Percentiles rank a stretch among this genome's conserved stretches.
Evolutionary conservation across 1,140 invertebrate genomes (phyloP).

Genomic region (Lasaia peninsularis): DNA sequence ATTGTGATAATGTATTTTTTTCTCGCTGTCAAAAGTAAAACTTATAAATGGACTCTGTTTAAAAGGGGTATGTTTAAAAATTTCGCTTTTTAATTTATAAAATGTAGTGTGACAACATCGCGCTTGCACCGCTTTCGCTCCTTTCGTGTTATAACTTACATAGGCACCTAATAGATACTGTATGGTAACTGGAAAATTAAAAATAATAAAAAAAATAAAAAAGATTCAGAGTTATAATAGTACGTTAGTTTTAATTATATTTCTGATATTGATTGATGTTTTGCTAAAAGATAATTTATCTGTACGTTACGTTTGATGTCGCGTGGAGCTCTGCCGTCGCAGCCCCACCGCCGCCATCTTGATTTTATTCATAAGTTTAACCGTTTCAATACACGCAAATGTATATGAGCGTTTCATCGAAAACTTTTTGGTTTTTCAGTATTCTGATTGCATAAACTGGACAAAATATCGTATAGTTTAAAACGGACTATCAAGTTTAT

Average conservation of each 20-base stretch:
- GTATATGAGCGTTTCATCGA: neutral
- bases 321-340: constrained; percentile 41
- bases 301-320: constrained; percentile 65
- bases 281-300: constrained; percentile 75
- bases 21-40: no score
- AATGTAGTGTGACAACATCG: constrained; percentile 27
- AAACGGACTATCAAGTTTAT: no score
- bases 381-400: constrained; percentile 21
- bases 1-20: no score
- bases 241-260: constrained; percentile 76
- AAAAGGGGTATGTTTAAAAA: neutral
- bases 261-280: constrained; percentile 76
- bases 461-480: no score
- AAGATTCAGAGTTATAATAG: constrained; percentile 72
- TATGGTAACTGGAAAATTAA: constrained; percentile 51
- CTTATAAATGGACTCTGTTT: neutral
- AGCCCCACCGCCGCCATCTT: constrained; percentile 29
- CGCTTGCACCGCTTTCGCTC: constrained; percentile 45
- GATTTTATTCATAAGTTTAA: constrained; percentile 16
- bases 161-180: constrained; percentile 62
- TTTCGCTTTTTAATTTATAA: neutral
- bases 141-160: constrained; percentile 46
- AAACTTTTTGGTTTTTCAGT: neutral
- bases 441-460: no score
- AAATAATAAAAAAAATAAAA: constrained; percentile 53